Percentiles rank a stretch among this genome's conserved stretches.
Conservation (phyloP, 2,888 invertebrate genomes). For the Lepidochitona cinerea region DNA sequence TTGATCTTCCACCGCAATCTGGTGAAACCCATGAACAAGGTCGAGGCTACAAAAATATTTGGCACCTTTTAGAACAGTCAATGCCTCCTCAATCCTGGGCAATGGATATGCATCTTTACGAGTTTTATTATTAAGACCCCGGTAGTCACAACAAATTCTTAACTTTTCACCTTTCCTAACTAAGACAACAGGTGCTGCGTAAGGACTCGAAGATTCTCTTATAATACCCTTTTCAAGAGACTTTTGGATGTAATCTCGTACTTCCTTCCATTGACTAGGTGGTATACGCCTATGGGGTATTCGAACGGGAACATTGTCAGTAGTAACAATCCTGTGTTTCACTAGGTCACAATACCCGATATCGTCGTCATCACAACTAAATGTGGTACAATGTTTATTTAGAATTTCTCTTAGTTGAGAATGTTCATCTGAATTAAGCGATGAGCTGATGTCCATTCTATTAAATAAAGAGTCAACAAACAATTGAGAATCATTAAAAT, state of each 20-base stretch:
- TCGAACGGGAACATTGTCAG: slow-evolving; percentile 15
- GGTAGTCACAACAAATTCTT: slow-evolving; percentile 43
- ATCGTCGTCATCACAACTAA: slow-evolving; percentile 8
- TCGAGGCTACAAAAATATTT: no score
- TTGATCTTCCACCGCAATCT: no score
- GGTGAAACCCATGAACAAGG: no score
- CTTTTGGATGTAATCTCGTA: slow-evolving; percentile 19
- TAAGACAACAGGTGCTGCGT: slow-evolving; percentile 37
- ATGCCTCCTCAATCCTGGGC: slow-evolving; percentile 40
- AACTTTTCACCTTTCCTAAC: slow-evolving; percentile 34
- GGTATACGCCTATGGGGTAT: slow-evolving; percentile 21
- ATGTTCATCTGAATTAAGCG: no score
- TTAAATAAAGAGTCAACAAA: no score
- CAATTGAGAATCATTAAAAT: no score
- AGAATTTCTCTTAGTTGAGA: no score
- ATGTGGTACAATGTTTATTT: not conserved
- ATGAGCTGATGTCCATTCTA: no score
- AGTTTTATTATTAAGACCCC: slow-evolving; percentile 39
- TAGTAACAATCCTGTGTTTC: not conserved
- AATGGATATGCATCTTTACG: slow-evolving; percentile 41
- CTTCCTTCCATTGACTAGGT: slow-evolving; percentile 28
- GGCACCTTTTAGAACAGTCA: no score
- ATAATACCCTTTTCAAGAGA: slow-evolving; percentile 20
- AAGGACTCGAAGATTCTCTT: slow-evolving; percentile 23
- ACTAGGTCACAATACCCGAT: slow-evolving; percentile 13